Percentiles rank a stretch among this genome's conserved stretches.
Conservation (phyloP, 2,888 invertebrate genomes). For the Tachina lurida region DNA sequence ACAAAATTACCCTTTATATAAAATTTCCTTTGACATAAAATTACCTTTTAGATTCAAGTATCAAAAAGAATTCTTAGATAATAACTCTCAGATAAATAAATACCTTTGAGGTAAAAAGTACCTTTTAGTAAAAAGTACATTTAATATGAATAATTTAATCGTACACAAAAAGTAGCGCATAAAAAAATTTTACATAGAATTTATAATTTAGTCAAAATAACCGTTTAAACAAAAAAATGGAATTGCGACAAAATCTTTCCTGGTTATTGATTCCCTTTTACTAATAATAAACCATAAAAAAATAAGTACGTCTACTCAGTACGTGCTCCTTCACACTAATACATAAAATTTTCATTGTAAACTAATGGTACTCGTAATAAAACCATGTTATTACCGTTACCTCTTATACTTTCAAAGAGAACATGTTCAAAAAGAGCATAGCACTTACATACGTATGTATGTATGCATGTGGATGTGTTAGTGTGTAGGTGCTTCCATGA, state of each 20-base stretch:
- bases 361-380: neutral
- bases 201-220: too few species aligned
- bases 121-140: neutral
- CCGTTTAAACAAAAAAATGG: too few species aligned
- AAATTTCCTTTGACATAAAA: too few species aligned
- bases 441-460: neutral
- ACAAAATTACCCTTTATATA: neutral
- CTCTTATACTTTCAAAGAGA: slow-evolving; percentile 6
- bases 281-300: too few species aligned
- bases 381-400: neutral
- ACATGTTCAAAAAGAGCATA: neutral
- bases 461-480: neutral
- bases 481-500: neutral
- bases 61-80: too few species aligned
- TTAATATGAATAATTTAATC: too few species aligned
- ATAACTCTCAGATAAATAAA: too few species aligned
- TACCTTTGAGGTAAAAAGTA: neutral
- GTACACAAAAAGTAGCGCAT: too few species aligned
- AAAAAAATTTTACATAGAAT: too few species aligned
- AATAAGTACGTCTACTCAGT: too few species aligned
- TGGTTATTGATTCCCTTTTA: neutral
- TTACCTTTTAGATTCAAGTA: neutral
- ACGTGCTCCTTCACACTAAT: neutral
- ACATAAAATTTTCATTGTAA: slow-evolving; percentile 28
- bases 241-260: neutral